Base-by-base conservation (phyloP, 2,888 invertebrate genomes). In the Ornithoptera priamus region DNA sequence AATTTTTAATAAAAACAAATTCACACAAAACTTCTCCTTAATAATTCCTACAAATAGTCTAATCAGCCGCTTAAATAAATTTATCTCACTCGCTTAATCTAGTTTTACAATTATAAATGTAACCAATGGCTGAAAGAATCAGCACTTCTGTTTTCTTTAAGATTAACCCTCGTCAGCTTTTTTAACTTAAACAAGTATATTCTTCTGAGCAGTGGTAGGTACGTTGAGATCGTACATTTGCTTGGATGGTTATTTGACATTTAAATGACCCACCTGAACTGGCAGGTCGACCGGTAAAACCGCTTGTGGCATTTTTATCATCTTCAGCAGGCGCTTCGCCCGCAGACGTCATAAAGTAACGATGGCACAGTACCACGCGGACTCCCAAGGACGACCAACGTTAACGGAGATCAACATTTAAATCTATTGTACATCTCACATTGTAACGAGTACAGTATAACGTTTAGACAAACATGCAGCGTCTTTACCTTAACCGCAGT, bases 281-380 rank as follows among this genome's bases (percentile, higher is more conserved):
- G 67, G 67, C 57, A 57, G 15, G 42, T 57, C 24, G 57, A 65
- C 58, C 64, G 67, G 67, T 61, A 57, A 18, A 58, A 57, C 36
- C 56, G 61, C 58, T 67, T n/a, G 17, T 46, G 39, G 65, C 57
- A 67, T 67, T 65, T 67, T 71, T 68, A 67, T 71, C 64, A 57
- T 70, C 66, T 53, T 53, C 67, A 59, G 1, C 62, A 42, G 57
- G 57, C 57, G 56, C n/a, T 50, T 17, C 39, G 56, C 20, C 18
- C 15, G n/a, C 56, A n/a, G 56, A 20, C 20, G 56, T 20, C 20
- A 20, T 56, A 56, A 20, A n/a, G 8, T n/a, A 7, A 56, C n/a
- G 56, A 56, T 56, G 0, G 20, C 7, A 46, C 10, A 15, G 15
- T 20, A 15, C 8, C 8, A 56, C n/a, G n/a, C 2, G n/a, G 10